Evolutionary conservation across 2,113 vertebrate genomes (phyloP).

Genomic region (Dasyprocta punctata): DNA sequence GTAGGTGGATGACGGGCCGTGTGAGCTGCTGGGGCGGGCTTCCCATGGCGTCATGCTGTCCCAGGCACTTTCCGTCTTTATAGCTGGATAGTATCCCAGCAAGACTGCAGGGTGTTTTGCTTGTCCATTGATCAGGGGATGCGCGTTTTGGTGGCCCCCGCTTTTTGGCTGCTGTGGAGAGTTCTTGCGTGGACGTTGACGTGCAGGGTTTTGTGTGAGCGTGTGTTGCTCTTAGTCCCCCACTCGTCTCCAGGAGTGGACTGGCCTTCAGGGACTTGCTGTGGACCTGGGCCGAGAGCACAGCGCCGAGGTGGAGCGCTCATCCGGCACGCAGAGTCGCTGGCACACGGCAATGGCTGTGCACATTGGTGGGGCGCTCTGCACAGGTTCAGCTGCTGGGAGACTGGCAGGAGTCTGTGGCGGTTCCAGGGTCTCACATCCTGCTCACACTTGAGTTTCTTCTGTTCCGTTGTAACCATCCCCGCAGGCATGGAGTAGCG

Average conservation of each 20-base stretch:
- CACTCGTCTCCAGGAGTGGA: neutral
- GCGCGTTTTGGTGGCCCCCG: neutral
- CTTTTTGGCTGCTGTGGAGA: neutral
- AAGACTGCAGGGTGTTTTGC: neutral
- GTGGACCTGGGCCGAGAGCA: no score
- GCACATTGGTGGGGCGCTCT: neutral
- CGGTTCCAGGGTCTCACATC: neutral
- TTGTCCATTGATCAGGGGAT: neutral
- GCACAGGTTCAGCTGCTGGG: neutral
- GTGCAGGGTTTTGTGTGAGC: neutral
- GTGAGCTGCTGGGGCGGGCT: neutral
- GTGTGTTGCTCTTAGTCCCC: neutral
- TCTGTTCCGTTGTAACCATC: neutral
- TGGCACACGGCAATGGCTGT: neutral
- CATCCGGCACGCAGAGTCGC: no score
- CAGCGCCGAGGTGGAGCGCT: neutral
- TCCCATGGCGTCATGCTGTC: neutral
- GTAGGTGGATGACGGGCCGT: neutral
- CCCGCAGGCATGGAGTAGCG: neutral
- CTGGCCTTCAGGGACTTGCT: neutral
- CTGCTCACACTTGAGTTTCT: neutral
- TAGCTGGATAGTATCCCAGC: neutral
- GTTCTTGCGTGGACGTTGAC: neutral
- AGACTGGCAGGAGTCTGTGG: neutral
- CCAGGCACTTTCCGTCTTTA: neutral